Evolutionary conservation across 2,797 vertebrate species (phyloP), one percentile per base, ranked within the genome.

Genomic region (Harpagifer antarcticus): DNA sequence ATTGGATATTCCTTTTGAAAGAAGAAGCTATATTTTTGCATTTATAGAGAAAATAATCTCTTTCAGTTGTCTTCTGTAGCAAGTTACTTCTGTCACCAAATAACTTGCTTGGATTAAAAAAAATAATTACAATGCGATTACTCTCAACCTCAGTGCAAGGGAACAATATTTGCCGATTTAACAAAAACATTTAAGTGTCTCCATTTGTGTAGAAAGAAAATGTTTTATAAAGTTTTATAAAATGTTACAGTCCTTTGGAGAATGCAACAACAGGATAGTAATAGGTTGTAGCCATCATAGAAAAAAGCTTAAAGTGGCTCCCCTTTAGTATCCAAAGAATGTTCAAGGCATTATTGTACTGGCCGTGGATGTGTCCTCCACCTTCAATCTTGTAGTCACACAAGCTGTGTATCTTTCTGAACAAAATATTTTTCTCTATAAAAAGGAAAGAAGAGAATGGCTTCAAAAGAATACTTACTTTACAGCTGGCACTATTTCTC

Each of bases 401-500:
- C 31, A 49, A 23, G 17, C 47, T 42, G 11, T 14, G 3, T 49
- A 14, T 13, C 16, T 17, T 33, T 68, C 27, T 65, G 49, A 37
- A 13, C 9, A 40, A 31, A 20, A 37, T 6, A 50, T 17, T 60
- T 52, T 19, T 60, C 52, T 49, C 13, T 31, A 50, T 17, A 7
- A 44, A 23, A 61, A 56, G 53, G 19, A 31, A 12, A 66, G 16
- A 20, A 53, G 40, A 61, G 3, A 15, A 58, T 43, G 17, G 58
- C 14, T 63, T 47, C 11, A 9, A 44, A 48, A n/a, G 17, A 61
- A 44, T 40, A 68, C 27, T 47, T 58, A 68, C 27, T 47, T 58
- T 11, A 23, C 19, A 74, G n/a, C 14, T 15, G 15, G 3, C 9
- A 12, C 48, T 20, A 33, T 57, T 50, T 20, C 43, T 67, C 53